phyloP scores from a whole-genome alignment of 2,888 invertebrate genomes.

The Cheiracanthium punctorium region DNA sequence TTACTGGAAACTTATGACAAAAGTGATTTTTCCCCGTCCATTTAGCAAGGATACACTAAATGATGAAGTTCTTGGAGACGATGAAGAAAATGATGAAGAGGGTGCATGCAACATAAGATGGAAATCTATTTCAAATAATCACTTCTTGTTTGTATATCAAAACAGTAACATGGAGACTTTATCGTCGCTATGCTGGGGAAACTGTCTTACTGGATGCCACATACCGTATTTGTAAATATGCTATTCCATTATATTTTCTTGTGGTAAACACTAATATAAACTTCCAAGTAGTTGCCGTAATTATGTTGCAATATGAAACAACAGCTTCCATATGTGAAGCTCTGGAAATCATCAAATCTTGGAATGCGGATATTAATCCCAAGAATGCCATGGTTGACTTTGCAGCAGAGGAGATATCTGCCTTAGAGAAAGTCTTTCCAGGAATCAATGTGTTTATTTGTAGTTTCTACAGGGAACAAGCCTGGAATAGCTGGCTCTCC shows the following conservation, averaged over 20 bases:
- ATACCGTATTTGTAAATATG: not conserved
- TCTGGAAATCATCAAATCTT: not conserved
- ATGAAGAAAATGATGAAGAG: not conserved
- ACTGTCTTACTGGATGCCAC: constrained; percentile 11
- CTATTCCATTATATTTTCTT: not conserved
- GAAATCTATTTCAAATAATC: not conserved
- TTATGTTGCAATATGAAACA: not conserved
- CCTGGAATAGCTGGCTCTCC: not conserved
- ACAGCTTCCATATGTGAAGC: not conserved
- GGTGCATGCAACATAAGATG: not conserved
- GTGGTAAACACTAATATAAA: constrained; percentile 1
- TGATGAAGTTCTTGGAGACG: not conserved
- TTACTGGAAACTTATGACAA: not conserved
- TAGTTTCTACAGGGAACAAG: not conserved
- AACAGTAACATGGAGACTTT: not conserved
- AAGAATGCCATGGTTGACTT: not conserved
- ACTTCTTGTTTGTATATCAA: not conserved
- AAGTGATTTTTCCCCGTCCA: not conserved
- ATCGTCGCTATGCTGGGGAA: not conserved
- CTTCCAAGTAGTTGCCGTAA: not conserved
- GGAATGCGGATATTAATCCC: not conserved
- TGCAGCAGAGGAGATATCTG: not conserved
- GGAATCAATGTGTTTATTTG: not conserved
- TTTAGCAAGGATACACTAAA: not conserved
- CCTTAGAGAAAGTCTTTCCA: not conserved